A percentile compares a stretch with the other conserved stretches of the same genome.
Evolutionary conservation across 2,113 vertebrate species (phyloP).

Genomic region (Corythoichthys haematopterus): DNA sequence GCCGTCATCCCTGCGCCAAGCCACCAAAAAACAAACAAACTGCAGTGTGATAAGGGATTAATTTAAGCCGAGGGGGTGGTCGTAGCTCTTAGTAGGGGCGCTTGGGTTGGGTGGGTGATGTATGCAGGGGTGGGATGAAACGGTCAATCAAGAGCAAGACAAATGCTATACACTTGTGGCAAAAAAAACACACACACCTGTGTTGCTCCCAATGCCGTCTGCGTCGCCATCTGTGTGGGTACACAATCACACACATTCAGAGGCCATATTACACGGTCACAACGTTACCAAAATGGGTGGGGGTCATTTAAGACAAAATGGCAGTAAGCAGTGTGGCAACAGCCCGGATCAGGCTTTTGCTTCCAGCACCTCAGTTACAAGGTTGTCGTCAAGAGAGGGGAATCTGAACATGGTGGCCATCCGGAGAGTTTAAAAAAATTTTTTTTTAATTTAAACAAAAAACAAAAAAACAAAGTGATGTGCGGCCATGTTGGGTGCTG

Average conservation of each 20-base stretch:
- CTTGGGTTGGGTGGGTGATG: conserved; percentile 12
- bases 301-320: background rate
- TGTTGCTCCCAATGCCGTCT: conserved; percentile 71
- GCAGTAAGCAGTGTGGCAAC: background rate
- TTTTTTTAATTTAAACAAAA: too few species aligned
- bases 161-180: conserved; percentile 13
- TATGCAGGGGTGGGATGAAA: conserved; percentile 1
- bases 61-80: background rate
- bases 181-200: conserved; percentile 45
- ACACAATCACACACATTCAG: conserved; percentile 65
- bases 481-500: conserved; percentile 45
- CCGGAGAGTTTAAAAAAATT: background rate
- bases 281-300: background rate
- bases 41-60: too few species aligned
- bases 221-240: conserved; percentile 71
- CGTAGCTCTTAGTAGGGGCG: background rate
- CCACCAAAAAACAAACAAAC: too few species aligned
- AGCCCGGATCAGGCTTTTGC: background rate
- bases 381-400: background rate
- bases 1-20: too few species aligned
- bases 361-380: conserved; percentile 6
- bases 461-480: background rate
- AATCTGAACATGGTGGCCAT: background rate
- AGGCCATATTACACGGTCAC: conserved; percentile 19
- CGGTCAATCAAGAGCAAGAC: background rate